A percentile compares a stretch with the other conserved stretches of the same genome.
Evolutionary conservation across 2,888 invertebrate species (phyloP).

Genomic region (Plebejus melissa): DNA sequence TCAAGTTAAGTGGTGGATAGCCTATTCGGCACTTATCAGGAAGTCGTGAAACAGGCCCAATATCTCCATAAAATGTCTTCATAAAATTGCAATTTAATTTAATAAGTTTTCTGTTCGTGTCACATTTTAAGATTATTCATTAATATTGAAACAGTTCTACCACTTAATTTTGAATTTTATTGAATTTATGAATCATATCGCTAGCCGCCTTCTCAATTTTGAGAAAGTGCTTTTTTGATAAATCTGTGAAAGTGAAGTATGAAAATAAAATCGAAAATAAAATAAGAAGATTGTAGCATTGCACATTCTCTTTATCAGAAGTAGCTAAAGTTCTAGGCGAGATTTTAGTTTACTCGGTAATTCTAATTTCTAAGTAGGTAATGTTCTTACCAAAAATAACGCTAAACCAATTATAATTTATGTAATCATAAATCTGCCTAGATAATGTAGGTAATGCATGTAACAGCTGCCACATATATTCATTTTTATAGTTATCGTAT

Average conservation of each 20-base stretch:
- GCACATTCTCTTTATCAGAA: slow-evolving; percentile 75
- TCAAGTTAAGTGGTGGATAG: too few species aligned
- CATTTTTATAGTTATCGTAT: slow-evolving; percentile 23
- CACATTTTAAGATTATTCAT: background rate
- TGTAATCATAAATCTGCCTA: slow-evolving; percentile 67
- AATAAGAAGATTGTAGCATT: slow-evolving; percentile 74
- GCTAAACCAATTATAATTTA: background rate
- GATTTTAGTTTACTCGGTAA: slow-evolving; percentile 56
- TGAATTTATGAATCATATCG: slow-evolving; percentile 49
- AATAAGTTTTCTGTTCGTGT: background rate
- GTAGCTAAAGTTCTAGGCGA: slow-evolving; percentile 65
- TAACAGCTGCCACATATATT: slow-evolving; percentile 73
- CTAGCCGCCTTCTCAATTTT: slow-evolving; percentile 51
- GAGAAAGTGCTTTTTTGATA: slow-evolving; percentile 55
- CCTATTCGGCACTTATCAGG: too few species aligned
- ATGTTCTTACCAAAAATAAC: background rate
- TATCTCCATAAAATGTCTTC: background rate
- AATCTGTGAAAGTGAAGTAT: slow-evolving; percentile 68
- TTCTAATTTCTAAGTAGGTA: background rate
- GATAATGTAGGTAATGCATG: slow-evolving; percentile 66
- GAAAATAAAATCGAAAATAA: slow-evolving; percentile 69
- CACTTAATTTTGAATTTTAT: background rate
- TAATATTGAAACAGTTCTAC: background rate
- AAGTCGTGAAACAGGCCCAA: too few species aligned
- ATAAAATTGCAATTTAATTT: background rate